Conservation (phyloP, 1,140 invertebrate species). For the Berghia stephanieae region DNA sequence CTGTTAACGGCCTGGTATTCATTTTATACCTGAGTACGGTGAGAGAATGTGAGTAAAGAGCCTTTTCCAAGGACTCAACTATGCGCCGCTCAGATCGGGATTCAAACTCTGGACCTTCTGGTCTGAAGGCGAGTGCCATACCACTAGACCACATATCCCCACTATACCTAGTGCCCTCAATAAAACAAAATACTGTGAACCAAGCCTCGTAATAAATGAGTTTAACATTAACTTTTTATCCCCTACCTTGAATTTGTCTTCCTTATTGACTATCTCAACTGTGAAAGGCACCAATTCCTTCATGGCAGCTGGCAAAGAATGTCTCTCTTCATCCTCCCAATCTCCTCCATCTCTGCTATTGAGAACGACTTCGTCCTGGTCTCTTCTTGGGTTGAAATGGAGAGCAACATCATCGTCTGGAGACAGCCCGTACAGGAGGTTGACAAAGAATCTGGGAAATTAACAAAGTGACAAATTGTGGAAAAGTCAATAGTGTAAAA, state of each 20-base stretch:
- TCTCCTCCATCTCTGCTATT: constrained; percentile 73
- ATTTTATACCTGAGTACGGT: too few relatives aligned
- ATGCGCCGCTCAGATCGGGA: too few relatives aligned
- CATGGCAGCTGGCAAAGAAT: constrained; percentile 73
- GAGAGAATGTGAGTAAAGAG: too few relatives aligned
- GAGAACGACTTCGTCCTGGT: constrained; percentile 73
- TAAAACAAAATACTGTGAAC: not conserved
- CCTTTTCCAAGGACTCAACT: too few relatives aligned
- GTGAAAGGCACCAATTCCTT: constrained; percentile 77
- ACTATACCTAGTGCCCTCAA: not conserved
- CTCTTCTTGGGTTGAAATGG: constrained; percentile 75
- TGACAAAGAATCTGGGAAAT: constrained; percentile 44
- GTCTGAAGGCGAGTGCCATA: too few relatives aligned
- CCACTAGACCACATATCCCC: too few relatives aligned
- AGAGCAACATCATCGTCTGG: constrained; percentile 75
- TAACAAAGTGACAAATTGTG: not conserved
- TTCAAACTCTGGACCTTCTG: too few relatives aligned
- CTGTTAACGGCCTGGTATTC: too few relatives aligned
- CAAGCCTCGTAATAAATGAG: not conserved
- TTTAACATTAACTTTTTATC: not conserved
- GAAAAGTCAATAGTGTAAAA: too few relatives aligned
- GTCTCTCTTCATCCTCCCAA: constrained; percentile 77
- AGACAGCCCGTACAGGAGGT: constrained; percentile 45
- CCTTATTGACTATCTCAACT: constrained; percentile 78
- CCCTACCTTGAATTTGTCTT: constrained; percentile 75